Conservation (phyloP, 2,797 vertebrate genomes). For the Urosaurus nigricauda region DNA sequence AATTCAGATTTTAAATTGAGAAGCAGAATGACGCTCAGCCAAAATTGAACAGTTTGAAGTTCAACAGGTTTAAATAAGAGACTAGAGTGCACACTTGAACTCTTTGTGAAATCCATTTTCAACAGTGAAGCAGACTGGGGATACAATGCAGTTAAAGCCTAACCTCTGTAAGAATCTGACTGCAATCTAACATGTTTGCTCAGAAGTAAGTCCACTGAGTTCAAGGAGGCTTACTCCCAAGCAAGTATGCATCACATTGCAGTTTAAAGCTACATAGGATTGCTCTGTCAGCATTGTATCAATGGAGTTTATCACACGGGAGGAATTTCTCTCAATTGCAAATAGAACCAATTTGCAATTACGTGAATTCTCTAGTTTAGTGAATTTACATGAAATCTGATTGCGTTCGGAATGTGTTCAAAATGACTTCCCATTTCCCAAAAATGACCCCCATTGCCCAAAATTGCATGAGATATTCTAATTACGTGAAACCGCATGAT, state of each 20-base stretch:
- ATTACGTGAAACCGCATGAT: no score
- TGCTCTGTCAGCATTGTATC: background rate
- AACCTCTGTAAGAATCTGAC: background rate
- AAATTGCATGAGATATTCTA: no score
- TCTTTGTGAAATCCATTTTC: background rate
- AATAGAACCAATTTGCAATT: no score
- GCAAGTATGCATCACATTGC: background rate
- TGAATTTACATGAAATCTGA: no score
- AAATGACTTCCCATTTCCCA: no score
- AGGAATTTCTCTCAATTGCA: no score
- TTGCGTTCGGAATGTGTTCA: no score
- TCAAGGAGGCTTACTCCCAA: background rate
- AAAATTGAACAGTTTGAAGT: background rate
- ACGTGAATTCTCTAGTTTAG: no score
- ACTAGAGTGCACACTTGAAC: slow-evolving; percentile 2
- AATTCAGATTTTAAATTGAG: background rate
- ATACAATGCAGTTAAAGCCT: background rate
- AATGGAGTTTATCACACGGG: no score
- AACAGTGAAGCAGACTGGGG: background rate
- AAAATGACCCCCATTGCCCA: no score
- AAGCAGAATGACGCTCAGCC: background rate
- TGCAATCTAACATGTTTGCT: background rate
- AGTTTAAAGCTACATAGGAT: background rate
- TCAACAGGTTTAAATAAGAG: background rate
- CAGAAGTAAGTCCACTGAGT: background rate